Evolutionary conservation across 2,888 invertebrate genomes (phyloP), one percentile per base, ranked within the genome.

Genomic region (Fabriciana adippe): DNA sequence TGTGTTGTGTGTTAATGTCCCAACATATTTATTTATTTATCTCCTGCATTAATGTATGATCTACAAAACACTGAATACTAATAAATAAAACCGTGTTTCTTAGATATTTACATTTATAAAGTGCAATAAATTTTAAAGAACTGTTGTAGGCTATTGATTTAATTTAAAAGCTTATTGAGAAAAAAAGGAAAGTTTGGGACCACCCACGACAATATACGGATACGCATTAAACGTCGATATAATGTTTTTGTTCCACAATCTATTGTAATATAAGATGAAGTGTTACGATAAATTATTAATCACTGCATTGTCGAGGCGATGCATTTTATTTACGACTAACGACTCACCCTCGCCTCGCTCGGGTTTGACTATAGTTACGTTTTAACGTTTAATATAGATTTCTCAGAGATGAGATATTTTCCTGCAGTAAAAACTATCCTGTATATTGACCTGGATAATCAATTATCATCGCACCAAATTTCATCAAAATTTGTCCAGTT

Each of bases 181-280:
- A 48, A 59, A 51, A 59, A 48, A 47, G 57, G 59, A 16, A 48
- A 26, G 59, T 59, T 41, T 26, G 26, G 16, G 59, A 59, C 59
- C 59, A 59, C 59, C 59, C 59, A 59, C 59, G 59, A 48, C 5
- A 16, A 11, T 15, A 26, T 48, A 26, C 48, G 31, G n/a, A 26
- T 26, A 26, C 48, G 16, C 31, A 26, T 59, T 26, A 26, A 59
- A 59, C 26, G 6, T 31, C n/a, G 26, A 48, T 26, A 48, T n/a
- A 47, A 26, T 59, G 26, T 59, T 59, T 59, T 59, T 48, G 47
- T 59, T 59, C n/a, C 48, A 13, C 47, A n/a, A 59, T 48, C 59
- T 48, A 59, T 59, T 48, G 26, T 16, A 59, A 48, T 59, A 48
- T 59, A 59, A 48, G 31, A 59, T 59, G 48, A 59, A 48, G 31